Base-by-base conservation (phyloP, 2,888 invertebrate genomes). In the Pelosia muscerda region DNA sequence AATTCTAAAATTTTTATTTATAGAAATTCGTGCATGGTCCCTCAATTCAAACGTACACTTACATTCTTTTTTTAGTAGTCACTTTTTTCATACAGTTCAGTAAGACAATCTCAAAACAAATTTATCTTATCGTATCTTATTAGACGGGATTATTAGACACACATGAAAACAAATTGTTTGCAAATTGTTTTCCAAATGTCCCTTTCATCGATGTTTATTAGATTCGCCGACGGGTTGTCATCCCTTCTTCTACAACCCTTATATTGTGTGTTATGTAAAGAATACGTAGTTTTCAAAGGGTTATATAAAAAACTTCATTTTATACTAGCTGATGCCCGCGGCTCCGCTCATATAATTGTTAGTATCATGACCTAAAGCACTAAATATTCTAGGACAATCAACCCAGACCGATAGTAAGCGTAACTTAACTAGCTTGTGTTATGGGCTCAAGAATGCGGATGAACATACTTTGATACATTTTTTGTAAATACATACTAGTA, bases 111-210 rank as follows among this genome's bases (percentile, higher is more conserved):
- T 65, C 2, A 9, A 57, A 63, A 67, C 23, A 76, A 68, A 68
- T 65, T 63, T 3, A 31, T 25, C 38, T 11, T 57, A 31, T 25
- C 57, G 28, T 65, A 63, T 28, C 64, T 55, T 25, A 62, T 56
- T 65, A 63, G 73, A 64, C n/a, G 64, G 60, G 68, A 73, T 73
- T 73, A 65, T 71, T 74, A 73, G 69, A 65, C 67, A 73, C 69
- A 80, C 77, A 76, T 75, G 75, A 89, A 79, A 89, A 88, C 86
- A 88, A 83, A 83, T 82, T 81, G 82, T 84, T 78, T 80, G 79
- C 80, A 86, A 92, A 92, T 90, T 90, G 91, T 92, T 92, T 90
- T 88, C 82, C 84, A 78, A 89, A 87, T 88, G 87, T 88, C 90
- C 89, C 82, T 83, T 65, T 69, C 81, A 83, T 86, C 88, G 90